Evolutionary conservation across 2,797 vertebrate genomes (phyloP), one percentile per base, ranked within the genome.

Genomic region (Pangasius larnaudii): DNA sequence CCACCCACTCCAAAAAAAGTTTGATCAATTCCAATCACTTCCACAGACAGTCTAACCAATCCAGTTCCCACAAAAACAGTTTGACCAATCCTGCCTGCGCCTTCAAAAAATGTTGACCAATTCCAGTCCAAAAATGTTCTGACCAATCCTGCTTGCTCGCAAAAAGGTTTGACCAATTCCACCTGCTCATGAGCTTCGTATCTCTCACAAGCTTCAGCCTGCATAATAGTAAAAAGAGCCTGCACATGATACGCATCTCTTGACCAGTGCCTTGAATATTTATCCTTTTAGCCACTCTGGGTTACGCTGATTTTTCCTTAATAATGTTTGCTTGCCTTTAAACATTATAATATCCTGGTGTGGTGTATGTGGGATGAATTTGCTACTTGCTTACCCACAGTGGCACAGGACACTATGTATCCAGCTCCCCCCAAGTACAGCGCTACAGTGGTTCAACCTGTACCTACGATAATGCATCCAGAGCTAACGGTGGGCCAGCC

Each of bases 361-460:
- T 81, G 78, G 56, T 11, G 53, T 39, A 24, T 59, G 33, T 39
- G 33, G 36, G 58, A 61, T 81, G 36, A 63, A 61, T 61, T 61
- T 81, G 56, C 11, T 14, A 42, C 51, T 33, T 58, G 77, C 51
- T 81, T 42, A 27, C 9, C 16, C 10, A 42, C 79, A 81, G 79
- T 14, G 27, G 18, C 0, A 1, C n/a, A 56, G 58, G 58, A 81
- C 14, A 0, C 0, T 3, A 4, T 9, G 58, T 82, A 85, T 36
- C 65, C 65, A 18, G 11, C 33, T 42, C 79, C 79, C 3, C 79
- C 79, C 24, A 82, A 42, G 36, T 82, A 82, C 79, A 61, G 79
- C 36, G 24, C 36, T 2, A 2, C 30, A 39, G 13, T 56, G 33
- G 22, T 59, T 39, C 84, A 85, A 51, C 67, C 84, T 6, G 33